Evolutionary conservation across 1,140 invertebrate species (phyloP), one percentile per base, ranked within the genome.

Genomic region (Panagrolaimus sp.): DNA sequence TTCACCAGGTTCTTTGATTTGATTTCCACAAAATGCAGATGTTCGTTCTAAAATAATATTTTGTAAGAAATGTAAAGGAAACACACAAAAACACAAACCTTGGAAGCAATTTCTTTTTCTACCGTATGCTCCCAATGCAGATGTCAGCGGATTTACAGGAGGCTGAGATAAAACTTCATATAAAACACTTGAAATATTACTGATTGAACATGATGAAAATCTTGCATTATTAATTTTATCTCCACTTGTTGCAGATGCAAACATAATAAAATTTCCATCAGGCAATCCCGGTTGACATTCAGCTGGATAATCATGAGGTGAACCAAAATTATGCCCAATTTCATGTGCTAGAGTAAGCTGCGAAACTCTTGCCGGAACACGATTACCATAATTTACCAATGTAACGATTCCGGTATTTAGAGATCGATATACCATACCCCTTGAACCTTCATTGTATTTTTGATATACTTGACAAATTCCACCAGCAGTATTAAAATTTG

Each of bases 331-430:
- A 83, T 98, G 96, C 4, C 96, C 96, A 80, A 98, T 96, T 86
- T 99, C 96, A 84, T 99, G 96, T 10, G 96, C 96, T 68, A 99
- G 86, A 9, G 96, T 99, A 14, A 99, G 85, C 82, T 98, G 94
- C 7, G 94, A 97, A n/a, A 98, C 96, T 85, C 94, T 94, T 0
- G 91, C 92, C 69, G 91, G 94, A 21, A 98, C 95, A 62, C 93
- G 86, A 82, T 91, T 94, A 79, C 96, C 96, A 86, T 98, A 98
- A 86, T 99, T 99, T 14, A 98, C 91, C 84, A 98, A 94, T 1
- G 96, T 98, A 47, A 98, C 96, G 73, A 99, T 98, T 47, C 96
- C 96, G 0, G 96, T 99, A 85, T 99, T 99, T 0, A 98, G 87
- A 45, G 93, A 96, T 93, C 72, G 91, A 91, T 83, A 94, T 90